Percentiles rank a stretch among this genome's conserved stretches.
Evolutionary conservation across 1,140 invertebrate genomes (phyloP).

Genomic region (Drosophila lacertosa): DNA sequence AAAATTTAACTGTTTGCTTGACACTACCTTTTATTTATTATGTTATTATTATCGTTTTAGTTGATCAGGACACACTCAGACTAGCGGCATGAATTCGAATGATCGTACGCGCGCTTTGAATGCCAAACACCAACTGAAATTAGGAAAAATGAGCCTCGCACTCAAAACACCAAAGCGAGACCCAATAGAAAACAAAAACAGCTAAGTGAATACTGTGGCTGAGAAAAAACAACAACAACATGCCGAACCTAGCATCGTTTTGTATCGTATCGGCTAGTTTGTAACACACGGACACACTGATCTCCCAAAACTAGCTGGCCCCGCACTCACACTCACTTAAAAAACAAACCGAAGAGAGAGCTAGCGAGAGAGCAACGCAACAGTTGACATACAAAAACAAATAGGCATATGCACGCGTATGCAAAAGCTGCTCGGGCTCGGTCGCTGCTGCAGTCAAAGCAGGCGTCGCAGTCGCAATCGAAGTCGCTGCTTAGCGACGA

Average conservation of each 20-base stretch:
- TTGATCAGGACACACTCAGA: constrained; percentile 12
- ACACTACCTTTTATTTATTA: neutral
- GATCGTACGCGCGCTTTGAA: constrained; percentile 67
- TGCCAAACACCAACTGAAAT: constrained; percentile 80
- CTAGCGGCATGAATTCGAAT: constrained; percentile 22
- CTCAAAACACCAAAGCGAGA: constrained; percentile 45
- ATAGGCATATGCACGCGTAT: constrained; percentile 21
- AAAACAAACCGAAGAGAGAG: constrained; percentile 14
- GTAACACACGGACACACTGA: constrained; percentile 36
- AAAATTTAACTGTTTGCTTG: neutral
- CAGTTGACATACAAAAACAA: constrained; percentile 9
- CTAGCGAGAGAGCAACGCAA: constrained; percentile 9
- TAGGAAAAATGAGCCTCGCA: constrained; percentile 70
- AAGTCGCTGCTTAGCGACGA: constrained; percentile 9
- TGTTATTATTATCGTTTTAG: neutral
- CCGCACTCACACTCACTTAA: constrained; percentile 6
- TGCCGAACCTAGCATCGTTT: constrained; percentile 10
- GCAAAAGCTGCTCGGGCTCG: constrained; percentile 14
- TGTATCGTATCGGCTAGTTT: constrained; percentile 55
- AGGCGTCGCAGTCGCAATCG: constrained; percentile 1
- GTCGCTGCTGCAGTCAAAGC: constrained; percentile 8
- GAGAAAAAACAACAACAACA: constrained; percentile 14
- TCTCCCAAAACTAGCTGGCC: constrained; percentile 47
- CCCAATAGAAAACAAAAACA: constrained; percentile 68
- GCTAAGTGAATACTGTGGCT: constrained; percentile 49